Base-by-base conservation (phyloP, 2,797 vertebrate genomes). In the Ammospiza maritima region DNA sequence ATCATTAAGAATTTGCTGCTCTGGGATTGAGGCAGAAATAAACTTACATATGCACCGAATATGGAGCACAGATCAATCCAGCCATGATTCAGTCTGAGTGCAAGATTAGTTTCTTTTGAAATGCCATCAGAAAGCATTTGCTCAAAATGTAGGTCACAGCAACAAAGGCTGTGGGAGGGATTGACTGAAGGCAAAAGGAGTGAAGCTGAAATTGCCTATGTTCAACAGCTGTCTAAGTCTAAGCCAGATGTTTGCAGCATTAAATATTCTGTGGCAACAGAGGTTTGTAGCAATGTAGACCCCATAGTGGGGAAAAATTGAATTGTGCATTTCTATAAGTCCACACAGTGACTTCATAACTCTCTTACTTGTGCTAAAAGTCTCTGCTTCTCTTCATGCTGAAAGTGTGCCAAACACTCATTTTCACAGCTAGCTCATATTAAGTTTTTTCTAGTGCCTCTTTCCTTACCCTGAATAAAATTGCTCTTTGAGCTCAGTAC, bases 111-210 rank as follows among this genome's bases (percentile, higher is more conserved):
- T 93, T 87, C 77, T 75, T 79, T 89, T 96, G 91, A 96, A 96
- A 96, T 71, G 77, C 77, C 80, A 82, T 87, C 89, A 91, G 77
- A 94, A 96, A 85, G 85, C 88, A 90, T 95, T 94, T 96, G 85
- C 74, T 94, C 77, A 67, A 69, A 96, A 95, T 96, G 83, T 96
- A 95, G 94, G 96, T 95, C 93, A 97, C 74, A 45, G 83, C 80
- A 90, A 96, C 76, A 84, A 96, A 94, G 80, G 77, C 83, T 69
- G 19, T 50, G 62, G 79, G 67, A 90, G 67, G 44, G 85, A 87
- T 4, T 90, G 89, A 85, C 56, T 87, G 80, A 93, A 94, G 85
- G 88, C 51, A 88, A 60, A 72, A 81, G 77, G 71, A 94, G 76
- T 30, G 51, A 88, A 74, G 80, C 80, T 95, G 85, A 91, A 89